Base-by-base conservation (phyloP, 2,113 vertebrate species). In the Siniperca knerii region DNA sequence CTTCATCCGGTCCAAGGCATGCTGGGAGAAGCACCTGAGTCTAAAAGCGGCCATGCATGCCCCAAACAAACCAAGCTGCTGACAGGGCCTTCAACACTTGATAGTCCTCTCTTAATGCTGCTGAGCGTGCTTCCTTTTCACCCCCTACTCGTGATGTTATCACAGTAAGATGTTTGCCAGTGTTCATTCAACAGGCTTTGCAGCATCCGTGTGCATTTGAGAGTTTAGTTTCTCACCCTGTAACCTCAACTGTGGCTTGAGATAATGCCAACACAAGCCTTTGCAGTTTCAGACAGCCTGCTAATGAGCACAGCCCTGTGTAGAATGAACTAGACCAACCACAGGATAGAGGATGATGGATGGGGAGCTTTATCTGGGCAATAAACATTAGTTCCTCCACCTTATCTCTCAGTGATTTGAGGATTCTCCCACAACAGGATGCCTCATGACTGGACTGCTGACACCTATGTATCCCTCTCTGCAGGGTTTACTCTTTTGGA, bases 371-470 rank as follows among this genome's bases (percentile, higher is more conserved):
- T 93, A 94, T 95, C 93, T 89, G 70, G 52, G 77, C 86, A 94
- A 92, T 95, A 94, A 93, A 69, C 88, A 91, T 86, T 66, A 90
- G 86, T 84, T 94, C 91, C 93, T 91, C 80, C 55, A 80, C 44
- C 90, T 90, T 94, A 95, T 95, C 92, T 95, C 95, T 94, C 69
- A 35, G 76, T 87, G 91, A 90, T 74, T 92, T 87, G 85, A 87
- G 80, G 74, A 90, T 83, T 90, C 85, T 81, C 72, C 82, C 75
- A 62, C 67, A 69, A 84, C 60, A 90, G 86, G 89, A 89, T 79
- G 83, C 75, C 75, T 65, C 77, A 54, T 66, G 82, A 66, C 62
- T 81, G 65, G 54, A 69, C 65, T 76, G 40, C 83, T 65, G 82
- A 94, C 93, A 94, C 92, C 91, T 93, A 12, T 35, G 55, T 2